phyloP scores from a whole-genome alignment of 1,140 invertebrate species.

The Drosophila orosa region DNA sequence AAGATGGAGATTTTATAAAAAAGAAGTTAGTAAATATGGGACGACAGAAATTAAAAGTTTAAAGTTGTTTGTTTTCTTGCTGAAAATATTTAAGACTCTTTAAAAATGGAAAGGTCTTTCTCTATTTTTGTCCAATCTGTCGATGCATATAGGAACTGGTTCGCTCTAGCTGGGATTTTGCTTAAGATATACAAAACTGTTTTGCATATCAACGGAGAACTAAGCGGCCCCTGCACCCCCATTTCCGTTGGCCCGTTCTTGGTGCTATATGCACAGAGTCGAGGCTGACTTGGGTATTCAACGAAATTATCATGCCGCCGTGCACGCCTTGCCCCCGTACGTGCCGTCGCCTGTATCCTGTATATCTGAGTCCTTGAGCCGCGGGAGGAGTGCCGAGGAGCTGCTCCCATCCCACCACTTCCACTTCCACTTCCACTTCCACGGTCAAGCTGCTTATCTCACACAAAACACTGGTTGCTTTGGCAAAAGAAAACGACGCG shows the following conservation, averaged over 20 bases:
- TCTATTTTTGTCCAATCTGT: not conserved
- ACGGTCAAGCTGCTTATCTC: slow-evolving; percentile 72
- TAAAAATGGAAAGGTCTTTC: not conserved
- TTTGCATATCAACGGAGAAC: slow-evolving; percentile 70
- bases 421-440: slow-evolving; percentile 5
- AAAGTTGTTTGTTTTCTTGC: not conserved
- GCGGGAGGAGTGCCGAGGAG: slow-evolving; percentile 14
- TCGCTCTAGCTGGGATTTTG: slow-evolving; percentile 24
- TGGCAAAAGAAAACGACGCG: slow-evolving; percentile 37
- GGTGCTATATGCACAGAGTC: slow-evolving; percentile 30
- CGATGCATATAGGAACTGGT: slow-evolving; percentile 15
- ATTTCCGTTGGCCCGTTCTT: not conserved
- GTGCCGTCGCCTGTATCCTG: slow-evolving; percentile 43
- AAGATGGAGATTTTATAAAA: no score
- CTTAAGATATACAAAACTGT: slow-evolving; percentile 54
- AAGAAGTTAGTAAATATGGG: not conserved
- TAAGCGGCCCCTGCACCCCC: slow-evolving; percentile 26
- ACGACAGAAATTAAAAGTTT: no score
- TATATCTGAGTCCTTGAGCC: slow-evolving; percentile 44
- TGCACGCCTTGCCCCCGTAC: slow-evolving; percentile 38
- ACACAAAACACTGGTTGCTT: slow-evolving; percentile 79
- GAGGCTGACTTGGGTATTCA: slow-evolving; percentile 64
- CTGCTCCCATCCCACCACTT: slow-evolving; percentile 23
- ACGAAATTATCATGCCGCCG: slow-evolving; percentile 71
- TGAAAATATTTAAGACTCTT: not conserved